Percentiles rank a stretch among this genome's conserved stretches.
These are phyloP conservation scores for Trididemnum nubilum DNA, from an alignment of 23 tunicate species.

Conservation along the genomic window DNA sequence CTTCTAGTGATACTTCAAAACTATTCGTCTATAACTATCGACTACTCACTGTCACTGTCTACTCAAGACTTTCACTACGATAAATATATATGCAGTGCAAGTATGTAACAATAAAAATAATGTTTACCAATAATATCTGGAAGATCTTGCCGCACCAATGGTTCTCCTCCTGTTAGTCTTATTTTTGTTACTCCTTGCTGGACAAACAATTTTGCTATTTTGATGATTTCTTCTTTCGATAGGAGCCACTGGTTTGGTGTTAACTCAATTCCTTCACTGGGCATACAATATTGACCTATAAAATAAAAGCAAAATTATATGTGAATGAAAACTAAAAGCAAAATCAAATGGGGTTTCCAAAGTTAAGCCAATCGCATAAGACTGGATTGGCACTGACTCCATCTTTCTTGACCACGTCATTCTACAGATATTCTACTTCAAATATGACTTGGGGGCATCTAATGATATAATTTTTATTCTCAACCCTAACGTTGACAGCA, in stretches of 20 bases:
- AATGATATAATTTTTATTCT: too few species aligned
- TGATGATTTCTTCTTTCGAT: slow-evolving; percentile 72
- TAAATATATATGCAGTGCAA: too few species aligned
- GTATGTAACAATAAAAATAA: too few species aligned
- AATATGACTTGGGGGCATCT: too few species aligned
- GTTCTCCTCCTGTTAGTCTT: slow-evolving; percentile 97
- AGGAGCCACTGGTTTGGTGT: slow-evolving; percentile 65
- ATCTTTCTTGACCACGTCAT: too few species aligned
- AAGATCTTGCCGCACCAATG: slow-evolving; percentile 74
- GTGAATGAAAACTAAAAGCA: background rate
- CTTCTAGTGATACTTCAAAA: too few species aligned
- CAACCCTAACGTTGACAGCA: too few species aligned
- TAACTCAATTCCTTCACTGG: slow-evolving; percentile 86
- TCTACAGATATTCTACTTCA: too few species aligned
- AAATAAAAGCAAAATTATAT: background rate
- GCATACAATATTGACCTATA: slow-evolving; percentile 95
- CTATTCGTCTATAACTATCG: too few species aligned
- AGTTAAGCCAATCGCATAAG: background rate
- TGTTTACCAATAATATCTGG: slow-evolving; percentile 71
- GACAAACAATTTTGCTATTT: slow-evolving; percentile 66
- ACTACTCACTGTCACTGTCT: too few species aligned
- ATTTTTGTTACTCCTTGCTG: slow-evolving; percentile 85
- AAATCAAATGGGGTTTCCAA: background rate
- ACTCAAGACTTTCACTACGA: too few species aligned
- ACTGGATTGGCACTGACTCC: background rate